A percentile compares a stretch with the other conserved stretches of the same genome.
Evolutionary conservation across 2,888 invertebrate genomes (phyloP).

Genomic region (Barypeithes pellucidus): DNA sequence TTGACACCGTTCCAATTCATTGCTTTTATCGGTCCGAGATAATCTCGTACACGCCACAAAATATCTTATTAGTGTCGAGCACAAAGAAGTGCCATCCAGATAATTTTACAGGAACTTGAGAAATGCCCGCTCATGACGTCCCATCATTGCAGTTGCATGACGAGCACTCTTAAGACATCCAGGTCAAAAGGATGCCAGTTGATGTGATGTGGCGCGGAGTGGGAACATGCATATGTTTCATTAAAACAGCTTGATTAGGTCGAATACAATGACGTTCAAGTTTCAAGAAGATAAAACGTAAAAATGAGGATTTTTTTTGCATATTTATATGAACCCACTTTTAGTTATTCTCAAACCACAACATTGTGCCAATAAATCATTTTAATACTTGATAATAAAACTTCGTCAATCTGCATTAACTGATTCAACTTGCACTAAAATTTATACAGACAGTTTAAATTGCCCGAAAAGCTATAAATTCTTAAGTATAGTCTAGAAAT

Average conservation of each 20-base stretch:
- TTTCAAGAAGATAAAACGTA: too few relatives aligned
- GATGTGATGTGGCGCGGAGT: not conserved
- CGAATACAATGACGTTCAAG: too few relatives aligned
- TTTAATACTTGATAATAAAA: not conserved
- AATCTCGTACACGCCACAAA: not conserved
- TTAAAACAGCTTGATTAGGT: too few relatives aligned
- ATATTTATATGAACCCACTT: too few relatives aligned
- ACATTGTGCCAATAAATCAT: too few relatives aligned
- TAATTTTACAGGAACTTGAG: constrained; percentile 1
- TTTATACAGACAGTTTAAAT: not conserved
- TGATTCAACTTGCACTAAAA: not conserved
- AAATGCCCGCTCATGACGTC: not conserved
- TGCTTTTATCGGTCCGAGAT: not conserved
- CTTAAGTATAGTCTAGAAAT: not conserved
- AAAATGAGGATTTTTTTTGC: too few relatives aligned
- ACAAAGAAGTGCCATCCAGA: not conserved
- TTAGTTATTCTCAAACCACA: too few relatives aligned
- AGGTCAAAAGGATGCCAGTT: constrained; percentile 10
- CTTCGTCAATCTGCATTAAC: not conserved
- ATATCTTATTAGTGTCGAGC: constrained; percentile 1
- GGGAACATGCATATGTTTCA: too few relatives aligned
- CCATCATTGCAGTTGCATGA: constrained; percentile 1
- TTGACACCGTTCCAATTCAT: too few relatives aligned
- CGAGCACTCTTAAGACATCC: constrained; percentile 7
- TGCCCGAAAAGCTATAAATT: not conserved